Evolutionary conservation across 2,797 vertebrate species (phyloP), one percentile per base, ranked within the genome.

Genomic region (Masticophis lateralis): DNA sequence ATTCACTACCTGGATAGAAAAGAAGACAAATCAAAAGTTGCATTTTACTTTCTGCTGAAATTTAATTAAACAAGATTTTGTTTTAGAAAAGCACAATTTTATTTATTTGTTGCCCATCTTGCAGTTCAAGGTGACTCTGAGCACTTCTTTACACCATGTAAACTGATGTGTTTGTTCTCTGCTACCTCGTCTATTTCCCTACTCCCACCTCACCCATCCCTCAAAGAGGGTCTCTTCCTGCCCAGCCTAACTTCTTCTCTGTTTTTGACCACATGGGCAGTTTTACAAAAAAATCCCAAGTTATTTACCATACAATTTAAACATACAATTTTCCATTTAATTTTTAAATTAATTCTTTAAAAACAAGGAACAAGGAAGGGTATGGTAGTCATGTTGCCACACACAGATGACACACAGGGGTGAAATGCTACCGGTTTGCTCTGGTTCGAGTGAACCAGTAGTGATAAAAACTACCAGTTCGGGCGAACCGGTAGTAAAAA

Each of bases 1-100:
- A 92, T 99, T 99, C 95, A 99, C 99, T 0, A 98, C 99, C 99
- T 99, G 95, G 22, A 0, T 90, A 88, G n/a, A 0, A 92, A 14
- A 92, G 11, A 86, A 91, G 12, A 7, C 18, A 86, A 56, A 61
- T 25, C 25, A 47, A 83, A 25, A 83, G 9, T 83, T 74, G n/a
- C 8, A 20, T 74, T 74, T 37, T 18, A 20, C 69, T 37, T 74
- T 74, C 69, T 74, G 2, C 69, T 74, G 69, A 74, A 74, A 74
- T 74, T 74, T 74, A 74, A 74, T 37, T 74, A 37, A 74, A 37
- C 69, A 74, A 37, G 69, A 20, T 18, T 37, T 37, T 74, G n/a
- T 37, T 74, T 74, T 74, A 3, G 9, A 32, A 74, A 74, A 74
- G 69, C 32, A 74, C 7, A 74, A 37, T 37, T 74, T 74, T 20